Evolutionary conservation across 2,888 invertebrate species (phyloP), one percentile per base, ranked within the genome.

Genomic region (Epistrophe eligans): DNA sequence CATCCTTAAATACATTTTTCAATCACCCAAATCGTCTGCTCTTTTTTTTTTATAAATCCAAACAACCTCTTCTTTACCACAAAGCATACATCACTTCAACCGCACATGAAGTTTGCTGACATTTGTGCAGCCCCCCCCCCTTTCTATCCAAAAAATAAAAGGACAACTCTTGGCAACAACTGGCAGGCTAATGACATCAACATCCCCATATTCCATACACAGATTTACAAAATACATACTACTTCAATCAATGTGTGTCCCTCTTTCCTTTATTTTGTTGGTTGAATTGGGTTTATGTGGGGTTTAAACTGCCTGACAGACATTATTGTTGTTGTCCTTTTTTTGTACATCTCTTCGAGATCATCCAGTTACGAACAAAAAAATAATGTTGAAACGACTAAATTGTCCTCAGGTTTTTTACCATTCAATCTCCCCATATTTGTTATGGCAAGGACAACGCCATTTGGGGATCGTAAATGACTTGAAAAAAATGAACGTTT

Each of bases 401-500:
- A 79, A 48, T 60, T 77, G 66, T 83, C 79, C 66, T 58, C 50
- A 58, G 57, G 48, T 76, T 70, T 38, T 62, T 71, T 71, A 52
- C 19, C 45, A 45, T 64, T 62, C 19, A 52, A 13, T 57, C 32
- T 35, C n/a, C 28, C 43, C 10, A 13, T 64, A 24, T 66, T 67
- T 77, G 50, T 28, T 17, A 62, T 38, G 43, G 52, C 32, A 48
- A 32, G 67, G 72, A 60, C 67, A 79, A 60, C 50, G 55, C 79
- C 79, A 74, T 83, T 74, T 50, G 48, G 83, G 83, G 62, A 79
- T 70, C 55, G 67, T 79, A 74, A 79, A 74, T 74, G 79, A 70
- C 83, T 67, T 70, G 48, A 52, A 48, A 79, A 67, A 60, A 45
- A 45, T 15, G 60, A 45, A 48, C 43, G 28, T 60, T 83, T 58